Evolutionary conservation across 2,888 invertebrate species (phyloP).

Genomic region (Lasioglossum figueresi): DNA sequence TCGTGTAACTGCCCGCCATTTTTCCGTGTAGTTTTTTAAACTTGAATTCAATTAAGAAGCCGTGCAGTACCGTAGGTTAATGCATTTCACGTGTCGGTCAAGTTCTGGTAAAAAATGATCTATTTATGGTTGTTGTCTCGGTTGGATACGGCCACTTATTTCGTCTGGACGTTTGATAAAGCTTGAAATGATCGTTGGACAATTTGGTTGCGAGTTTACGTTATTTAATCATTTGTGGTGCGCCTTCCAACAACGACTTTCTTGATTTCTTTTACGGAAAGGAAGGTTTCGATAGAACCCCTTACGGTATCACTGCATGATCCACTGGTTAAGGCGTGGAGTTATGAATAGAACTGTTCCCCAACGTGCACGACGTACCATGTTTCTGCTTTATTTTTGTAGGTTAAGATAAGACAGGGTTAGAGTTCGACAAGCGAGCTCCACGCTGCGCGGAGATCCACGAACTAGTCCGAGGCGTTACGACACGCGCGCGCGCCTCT

Average conservation of each 20-base stretch:
- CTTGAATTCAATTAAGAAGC: conserved; percentile 40
- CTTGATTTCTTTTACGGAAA: background rate
- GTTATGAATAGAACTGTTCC: conserved; percentile 51
- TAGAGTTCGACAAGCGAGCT: conserved; percentile 54
- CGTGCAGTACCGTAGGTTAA: conserved; percentile 25
- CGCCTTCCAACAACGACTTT: background rate
- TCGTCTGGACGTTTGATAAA: conserved; percentile 6
- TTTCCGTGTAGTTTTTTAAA: conserved; percentile 55
- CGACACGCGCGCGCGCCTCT: conserved; percentile 5
- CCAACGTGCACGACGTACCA: conserved; percentile 57
- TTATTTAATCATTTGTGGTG: conserved; percentile 48
- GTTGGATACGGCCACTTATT: background rate
- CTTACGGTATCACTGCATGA: conserved; percentile 46
- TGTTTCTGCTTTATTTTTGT: conserved; percentile 62
- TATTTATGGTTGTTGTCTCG: background rate
- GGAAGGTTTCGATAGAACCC: background rate
- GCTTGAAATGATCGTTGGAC: conserved; percentile 11
- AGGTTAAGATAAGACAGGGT: conserved; percentile 65
- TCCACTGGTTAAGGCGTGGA: conserved; percentile 37
- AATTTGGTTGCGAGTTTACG: conserved; percentile 1
- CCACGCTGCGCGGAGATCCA: conserved; percentile 51
- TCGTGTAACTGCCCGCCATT: conserved; percentile 83
- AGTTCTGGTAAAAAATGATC: background rate
- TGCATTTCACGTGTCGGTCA: conserved; percentile 37
- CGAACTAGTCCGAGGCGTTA: conserved; percentile 43